phyloP scores from a whole-genome alignment of 2,797 vertebrate species.

The Macroramphosus scolopax region DNA sequence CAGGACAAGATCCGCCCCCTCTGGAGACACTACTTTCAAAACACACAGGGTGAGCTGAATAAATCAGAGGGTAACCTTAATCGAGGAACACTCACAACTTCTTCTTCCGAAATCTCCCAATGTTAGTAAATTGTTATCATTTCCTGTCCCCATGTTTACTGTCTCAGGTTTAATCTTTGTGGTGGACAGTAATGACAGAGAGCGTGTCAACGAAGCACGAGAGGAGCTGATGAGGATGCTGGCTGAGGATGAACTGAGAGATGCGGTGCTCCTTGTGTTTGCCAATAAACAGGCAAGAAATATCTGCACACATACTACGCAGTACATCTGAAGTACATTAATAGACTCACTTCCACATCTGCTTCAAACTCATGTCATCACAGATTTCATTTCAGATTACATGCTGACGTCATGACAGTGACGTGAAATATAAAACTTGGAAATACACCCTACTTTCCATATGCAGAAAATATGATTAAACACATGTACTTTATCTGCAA shows the following conservation, averaged over 20 bases:
- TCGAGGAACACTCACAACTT: too few relatives aligned
- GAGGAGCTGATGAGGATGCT: constrained; percentile 99
- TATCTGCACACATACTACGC: constrained; percentile 13
- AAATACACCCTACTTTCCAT: too few relatives aligned
- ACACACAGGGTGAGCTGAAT: constrained; percentile 75
- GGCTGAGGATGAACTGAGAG: constrained; percentile 93
- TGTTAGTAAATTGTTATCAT: background rate
- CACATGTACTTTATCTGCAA: too few relatives aligned
- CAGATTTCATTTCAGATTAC: too few relatives aligned
- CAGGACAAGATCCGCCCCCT: constrained; percentile 82
- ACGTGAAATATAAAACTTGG: too few relatives aligned
- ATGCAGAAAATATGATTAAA: too few relatives aligned
- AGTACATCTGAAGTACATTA: background rate
- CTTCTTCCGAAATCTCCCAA: background rate
- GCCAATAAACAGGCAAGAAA: constrained; percentile 92
- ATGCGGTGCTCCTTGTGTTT: constrained; percentile 94
- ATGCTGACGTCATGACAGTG: too few relatives aligned
- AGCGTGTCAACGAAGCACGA: constrained; percentile 93
- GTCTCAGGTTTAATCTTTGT: constrained; percentile 92
- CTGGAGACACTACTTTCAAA: constrained; percentile 82
- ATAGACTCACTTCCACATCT: background rate
- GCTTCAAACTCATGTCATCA: background rate
- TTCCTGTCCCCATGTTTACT: background rate
- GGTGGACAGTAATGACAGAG: constrained; percentile 97
- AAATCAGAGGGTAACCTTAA: too few relatives aligned